Evolutionary conservation across 2,888 invertebrate genomes (phyloP).

Genomic region (Stenolophus ochropezus): DNA sequence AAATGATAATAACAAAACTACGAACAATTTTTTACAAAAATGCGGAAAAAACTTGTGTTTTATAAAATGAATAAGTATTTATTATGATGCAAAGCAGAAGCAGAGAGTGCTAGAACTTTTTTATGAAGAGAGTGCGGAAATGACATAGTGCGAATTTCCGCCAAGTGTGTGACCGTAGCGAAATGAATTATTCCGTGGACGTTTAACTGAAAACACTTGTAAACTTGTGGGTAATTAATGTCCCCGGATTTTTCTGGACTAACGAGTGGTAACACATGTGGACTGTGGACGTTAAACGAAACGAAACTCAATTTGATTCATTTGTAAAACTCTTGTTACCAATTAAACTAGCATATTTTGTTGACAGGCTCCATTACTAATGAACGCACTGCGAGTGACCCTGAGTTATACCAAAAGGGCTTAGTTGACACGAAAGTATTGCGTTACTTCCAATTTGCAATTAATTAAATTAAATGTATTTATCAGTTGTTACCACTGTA

Average conservation of each 20-base stretch:
- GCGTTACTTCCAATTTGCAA: background rate
- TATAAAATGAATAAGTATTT: too few relatives aligned
- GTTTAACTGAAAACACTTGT: conserved; percentile 25
- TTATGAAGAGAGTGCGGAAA: background rate
- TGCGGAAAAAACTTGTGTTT: too few relatives aligned
- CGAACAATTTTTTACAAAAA: too few relatives aligned
- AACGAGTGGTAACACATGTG: conserved; percentile 43
- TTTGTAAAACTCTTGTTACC: conserved; percentile 48
- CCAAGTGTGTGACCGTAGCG: background rate
- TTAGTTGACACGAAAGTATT: background rate
- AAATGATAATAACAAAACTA: too few relatives aligned
- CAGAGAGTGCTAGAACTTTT: background rate
- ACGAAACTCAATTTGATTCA: conserved; percentile 51
- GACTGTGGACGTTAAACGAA: conserved; percentile 27
- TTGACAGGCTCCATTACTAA: conserved; percentile 51
- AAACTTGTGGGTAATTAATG: conserved; percentile 42
- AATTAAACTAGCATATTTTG: conserved; percentile 49
- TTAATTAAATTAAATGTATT: background rate
- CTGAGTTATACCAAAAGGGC: background rate
- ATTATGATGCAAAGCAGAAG: too few relatives aligned
- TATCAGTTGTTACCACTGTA: background rate
- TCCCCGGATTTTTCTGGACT: conserved; percentile 27
- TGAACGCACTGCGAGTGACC: conserved; percentile 1
- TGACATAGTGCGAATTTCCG: background rate
- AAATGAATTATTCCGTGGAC: conserved; percentile 21